Evolutionary conservation across 2,797 vertebrate genomes (phyloP).

Genomic region (Enteromius trimaculatus): DNA sequence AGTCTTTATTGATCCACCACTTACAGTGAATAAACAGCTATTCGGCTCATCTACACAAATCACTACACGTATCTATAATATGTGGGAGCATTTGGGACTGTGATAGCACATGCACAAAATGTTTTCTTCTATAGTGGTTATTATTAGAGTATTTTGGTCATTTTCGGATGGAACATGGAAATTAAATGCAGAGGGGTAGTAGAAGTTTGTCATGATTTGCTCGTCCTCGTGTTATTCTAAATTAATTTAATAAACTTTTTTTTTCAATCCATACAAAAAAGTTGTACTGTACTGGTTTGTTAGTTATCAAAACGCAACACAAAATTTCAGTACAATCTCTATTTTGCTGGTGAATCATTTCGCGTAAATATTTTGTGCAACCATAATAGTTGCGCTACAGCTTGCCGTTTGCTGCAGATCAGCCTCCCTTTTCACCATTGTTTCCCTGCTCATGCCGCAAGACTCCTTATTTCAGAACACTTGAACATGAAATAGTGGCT

Average conservation of each 20-base stretch:
- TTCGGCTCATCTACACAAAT: constrained; percentile 71
- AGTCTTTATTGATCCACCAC: constrained; percentile 79
- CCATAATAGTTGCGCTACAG: constrained; percentile 71
- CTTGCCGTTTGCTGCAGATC: constrained; percentile 28
- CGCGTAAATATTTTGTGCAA: constrained; percentile 84
- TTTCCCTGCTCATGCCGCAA: constrained; percentile 39
- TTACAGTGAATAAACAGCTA: constrained; percentile 80
- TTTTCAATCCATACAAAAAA: background rate
- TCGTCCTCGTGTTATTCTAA: background rate
- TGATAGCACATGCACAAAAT: background rate
- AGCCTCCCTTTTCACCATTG: constrained; percentile 15
- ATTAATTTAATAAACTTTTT: background rate
- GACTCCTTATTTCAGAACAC: constrained; percentile 67
- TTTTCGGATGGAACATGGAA: background rate
- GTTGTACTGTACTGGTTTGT: constrained; percentile 63
- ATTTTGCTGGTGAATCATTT: constrained; percentile 86
- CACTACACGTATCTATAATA: constrained; percentile 48
- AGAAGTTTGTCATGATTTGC: background rate
- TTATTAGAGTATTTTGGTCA: background rate
- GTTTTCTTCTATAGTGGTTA: background rate
- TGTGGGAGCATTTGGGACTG: constrained; percentile 1
- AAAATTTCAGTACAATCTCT: background rate
- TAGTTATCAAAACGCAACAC: constrained; percentile 85
- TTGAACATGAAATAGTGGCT: constrained; percentile 82
- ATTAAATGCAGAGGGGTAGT: background rate